Percentiles rank a stretch among this genome's conserved stretches.
Conservation (phyloP, 2,888 invertebrate species). For the Microctonus hyperodae region DNA sequence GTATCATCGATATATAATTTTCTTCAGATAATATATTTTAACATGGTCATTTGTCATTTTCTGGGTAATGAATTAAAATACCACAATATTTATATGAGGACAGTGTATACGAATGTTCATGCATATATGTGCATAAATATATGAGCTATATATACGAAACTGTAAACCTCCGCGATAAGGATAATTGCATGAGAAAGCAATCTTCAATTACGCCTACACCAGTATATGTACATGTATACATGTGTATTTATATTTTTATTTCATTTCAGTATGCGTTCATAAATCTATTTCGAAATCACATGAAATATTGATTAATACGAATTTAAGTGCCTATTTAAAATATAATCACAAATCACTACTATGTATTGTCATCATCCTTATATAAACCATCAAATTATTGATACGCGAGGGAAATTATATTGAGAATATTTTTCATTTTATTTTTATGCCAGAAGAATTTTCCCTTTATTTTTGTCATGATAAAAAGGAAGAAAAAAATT, state of each 20-base stretch:
- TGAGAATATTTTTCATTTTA: neutral
- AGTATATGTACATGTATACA: neutral
- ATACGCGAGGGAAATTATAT: neutral
- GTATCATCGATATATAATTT: neutral
- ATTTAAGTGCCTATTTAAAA: neutral
- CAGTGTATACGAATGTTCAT: neutral
- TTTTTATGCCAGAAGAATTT: too few relatives aligned
- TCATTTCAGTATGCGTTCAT: conserved; percentile 2
- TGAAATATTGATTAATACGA: conserved; percentile 24
- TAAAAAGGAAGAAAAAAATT: neutral
- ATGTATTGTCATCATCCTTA: neutral
- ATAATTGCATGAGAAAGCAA: conserved; percentile 29
- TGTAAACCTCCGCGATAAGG: conserved; percentile 1
- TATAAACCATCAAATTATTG: neutral
- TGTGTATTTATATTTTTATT: neutral
- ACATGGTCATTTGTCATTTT: conserved; percentile 25
- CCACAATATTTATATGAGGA: conserved; percentile 8
- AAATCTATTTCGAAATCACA: conserved; percentile 22
- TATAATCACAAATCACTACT: neutral
- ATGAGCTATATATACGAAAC: neutral
- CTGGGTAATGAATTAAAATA: neutral
- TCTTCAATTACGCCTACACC: conserved; percentile 22
- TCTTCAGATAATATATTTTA: neutral
- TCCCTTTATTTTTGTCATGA: too few relatives aligned
- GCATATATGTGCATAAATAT: neutral